Base-by-base conservation (phyloP, 2,113 vertebrate species). In the Rhizomys pruinosus region DNA sequence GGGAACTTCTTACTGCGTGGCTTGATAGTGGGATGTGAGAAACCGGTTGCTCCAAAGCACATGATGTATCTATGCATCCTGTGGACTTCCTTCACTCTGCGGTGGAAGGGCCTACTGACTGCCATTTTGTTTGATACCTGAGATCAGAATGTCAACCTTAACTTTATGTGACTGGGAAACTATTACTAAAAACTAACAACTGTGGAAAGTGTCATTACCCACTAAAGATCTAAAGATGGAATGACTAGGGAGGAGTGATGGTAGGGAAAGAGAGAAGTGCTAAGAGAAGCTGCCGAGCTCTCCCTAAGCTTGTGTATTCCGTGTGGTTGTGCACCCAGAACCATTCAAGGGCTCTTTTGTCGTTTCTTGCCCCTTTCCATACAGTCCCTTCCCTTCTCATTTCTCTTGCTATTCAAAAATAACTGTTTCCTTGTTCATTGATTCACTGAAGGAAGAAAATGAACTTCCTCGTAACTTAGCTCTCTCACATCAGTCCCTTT, bases 131-230 rank as follows among this genome's bases (percentile, higher is more conserved):
- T 63, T 92, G 59, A 69, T 71, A 55, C 3, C 25, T 82, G 42
- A 47, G 69, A 89, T 91, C 74, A 79, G 20, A 84, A 89, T 87
- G 27, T 52, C 47, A 39, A 69, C 1, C 69, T 69, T 84, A 74
- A 82, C 78, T 34, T 66, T 63, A 59, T 7, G 23, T 64, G 27
- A n/a, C 69, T 6, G 25, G 25, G 20, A 85, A 11, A 90, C 91
- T 94, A 96, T 42, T 61, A 25, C 2, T 52, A 34, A 32, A 32
- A 72, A 85, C 74, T 87, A 64, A 64, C 13, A 90, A 64, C 6
- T 44, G 79, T 66, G 42, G 95, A 97, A 97, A 96, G 94, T 89
- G 97, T 96, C 93, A 92, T 80, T 96, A 93, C 76, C 98, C 97
- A 98, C 47, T 52, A 52, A 52, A 52, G 47, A 6, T 52, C 6